Evolutionary conservation across 2,888 invertebrate genomes (phyloP).

Genomic region (Aphelenchoides bicaudatus): DNA sequence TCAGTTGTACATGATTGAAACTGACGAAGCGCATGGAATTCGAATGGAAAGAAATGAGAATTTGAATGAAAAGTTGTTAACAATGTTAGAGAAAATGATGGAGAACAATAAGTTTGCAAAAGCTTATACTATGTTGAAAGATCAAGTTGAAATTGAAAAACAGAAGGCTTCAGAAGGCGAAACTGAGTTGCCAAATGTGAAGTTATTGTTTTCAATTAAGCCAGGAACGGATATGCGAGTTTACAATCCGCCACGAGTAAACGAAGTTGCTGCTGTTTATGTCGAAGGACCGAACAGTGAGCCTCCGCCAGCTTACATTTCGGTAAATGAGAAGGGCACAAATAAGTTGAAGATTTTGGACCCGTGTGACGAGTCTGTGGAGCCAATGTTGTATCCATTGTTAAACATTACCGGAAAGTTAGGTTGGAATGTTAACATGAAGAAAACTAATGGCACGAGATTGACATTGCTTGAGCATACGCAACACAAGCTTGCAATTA

Average conservation of each 20-base stretch:
- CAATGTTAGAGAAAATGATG: constrained; percentile 15
- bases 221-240: constrained; percentile 14
- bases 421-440: constrained; percentile 17
- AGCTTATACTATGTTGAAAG: constrained; percentile 19
- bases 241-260: constrained; percentile 24
- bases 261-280: constrained; percentile 27
- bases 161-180: constrained; percentile 12
- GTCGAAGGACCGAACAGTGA: constrained; percentile 19
- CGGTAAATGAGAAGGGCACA: constrained; percentile 24
- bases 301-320: constrained; percentile 19
- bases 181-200: background rate
- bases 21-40: constrained; percentile 15
- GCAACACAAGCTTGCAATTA: constrained; percentile 9
- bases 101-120: constrained; percentile 13
- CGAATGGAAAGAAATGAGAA: background rate
- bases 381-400: constrained; percentile 17
- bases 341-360: background rate
- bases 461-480: constrained; percentile 1
- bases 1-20: constrained; percentile 17
- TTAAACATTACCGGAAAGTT: constrained; percentile 13
- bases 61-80: background rate
- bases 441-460: constrained; percentile 1
- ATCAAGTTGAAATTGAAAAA: constrained; percentile 14
- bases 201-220: constrained; percentile 10
- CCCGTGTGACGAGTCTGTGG: background rate